Base-by-base conservation (phyloP, 2,888 invertebrate genomes). In the Dryadula phaetusa region DNA sequence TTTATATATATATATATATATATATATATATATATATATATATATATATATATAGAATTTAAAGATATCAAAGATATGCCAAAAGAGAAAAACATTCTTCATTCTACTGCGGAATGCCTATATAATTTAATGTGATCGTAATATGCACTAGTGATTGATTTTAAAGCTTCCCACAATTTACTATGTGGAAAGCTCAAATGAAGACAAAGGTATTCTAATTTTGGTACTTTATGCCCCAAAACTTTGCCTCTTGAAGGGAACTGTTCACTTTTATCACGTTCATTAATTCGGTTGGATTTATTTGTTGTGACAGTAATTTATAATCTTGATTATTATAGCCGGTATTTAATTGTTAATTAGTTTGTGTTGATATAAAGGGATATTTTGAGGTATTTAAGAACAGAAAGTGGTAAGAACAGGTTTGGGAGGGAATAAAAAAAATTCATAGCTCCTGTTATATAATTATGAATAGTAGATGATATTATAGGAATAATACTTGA, bases 131-230 rank as follows among this genome's bases (percentile, higher is more conserved):
- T 67, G 70, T 52, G 66, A 65, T 58, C 67, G 54, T 77, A 76
- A 69, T 67, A 74, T 72, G 72, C 69, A 75, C 72, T 76, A 53
- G 71, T 76, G 83, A 85, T 84, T 83, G 83, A 83, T 83, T 83
- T 82, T 79, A 81, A 74, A 75, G 75, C 74, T 74, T n/a, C 71
- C 72, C 67, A 62, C 66, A 72, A 82, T 81, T 83, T 82, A 83
- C 74, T 74, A 70, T 74, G 67, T 71, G 37, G 72, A 78, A 72
- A 62, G 72, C 66, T 56, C 60, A 47, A 54, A 65, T 54, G 37
- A 25, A 74, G 70, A 80, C 78, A 78, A 80, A 78, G 76, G 76
- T 69, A 73, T 74, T 64, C 66, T 66, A 56, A 69, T 69, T 71
- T 70, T 61, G 58, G 63, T 65, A 56, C 28, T 64, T 69, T 64